Evolutionary conservation across 2,113 vertebrate genomes (phyloP).

Genomic region (Taurulus bubalis): DNA sequence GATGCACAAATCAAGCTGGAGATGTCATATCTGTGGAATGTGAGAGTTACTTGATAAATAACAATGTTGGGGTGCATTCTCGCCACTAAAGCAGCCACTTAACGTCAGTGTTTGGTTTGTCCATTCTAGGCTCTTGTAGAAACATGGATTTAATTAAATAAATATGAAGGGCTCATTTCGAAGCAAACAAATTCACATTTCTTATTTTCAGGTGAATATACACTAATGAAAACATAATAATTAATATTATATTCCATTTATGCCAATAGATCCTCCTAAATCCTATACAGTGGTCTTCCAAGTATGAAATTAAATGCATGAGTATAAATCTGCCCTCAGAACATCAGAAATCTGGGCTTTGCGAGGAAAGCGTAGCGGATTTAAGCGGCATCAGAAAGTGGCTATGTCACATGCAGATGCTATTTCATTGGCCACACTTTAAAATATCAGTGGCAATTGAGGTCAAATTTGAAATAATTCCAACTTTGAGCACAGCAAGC

Average conservation of each 20-base stretch:
- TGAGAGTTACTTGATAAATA: conserved; percentile 4
- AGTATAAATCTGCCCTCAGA: not conserved
- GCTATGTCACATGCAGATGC: not conserved
- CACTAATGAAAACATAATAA: no score
- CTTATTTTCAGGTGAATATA: no score
- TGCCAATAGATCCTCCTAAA: not conserved
- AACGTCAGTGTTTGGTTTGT: not conserved
- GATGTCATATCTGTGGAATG: not conserved
- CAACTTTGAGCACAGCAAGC: not conserved
- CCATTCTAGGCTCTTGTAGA: not conserved
- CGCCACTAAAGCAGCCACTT: not conserved
- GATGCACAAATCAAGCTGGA: conserved; percentile 7
- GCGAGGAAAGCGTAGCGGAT: not conserved
- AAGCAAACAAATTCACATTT: no score
- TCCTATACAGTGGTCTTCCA: not conserved
- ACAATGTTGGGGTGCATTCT: not conserved
- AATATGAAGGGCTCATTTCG: no score
- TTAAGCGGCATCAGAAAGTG: not conserved
- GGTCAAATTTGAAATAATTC: not conserved
- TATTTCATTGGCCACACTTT: not conserved
- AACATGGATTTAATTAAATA: not conserved
- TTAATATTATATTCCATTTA: not conserved
- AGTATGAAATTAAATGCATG: conserved; percentile 16
- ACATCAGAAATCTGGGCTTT: not conserved
- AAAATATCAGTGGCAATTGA: not conserved